Conservation (phyloP, 2,113 vertebrate species). For the Daphoenositta chrysoptera region DNA sequence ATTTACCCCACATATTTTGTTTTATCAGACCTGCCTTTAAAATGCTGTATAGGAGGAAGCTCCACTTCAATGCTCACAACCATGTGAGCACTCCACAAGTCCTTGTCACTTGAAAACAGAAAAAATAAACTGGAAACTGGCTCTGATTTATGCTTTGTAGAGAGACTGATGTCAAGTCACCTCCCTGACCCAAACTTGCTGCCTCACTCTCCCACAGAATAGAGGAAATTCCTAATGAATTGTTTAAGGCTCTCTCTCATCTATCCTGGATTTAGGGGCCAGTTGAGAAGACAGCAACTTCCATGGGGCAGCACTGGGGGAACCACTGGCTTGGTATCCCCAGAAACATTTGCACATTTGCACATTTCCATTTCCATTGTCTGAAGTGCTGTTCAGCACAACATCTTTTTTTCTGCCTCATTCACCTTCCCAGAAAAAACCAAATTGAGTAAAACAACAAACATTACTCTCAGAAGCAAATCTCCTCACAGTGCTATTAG, state of each 20-base stretch:
- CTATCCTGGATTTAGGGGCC: neutral
- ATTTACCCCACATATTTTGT: neutral
- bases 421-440: neutral
- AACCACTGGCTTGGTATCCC: neutral
- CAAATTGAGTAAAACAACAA: neutral
- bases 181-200: neutral
- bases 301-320: neutral
- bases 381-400: neutral
- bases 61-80: neutral
- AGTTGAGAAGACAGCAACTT: neutral
- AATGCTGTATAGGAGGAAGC: neutral
- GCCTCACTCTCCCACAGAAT: neutral
- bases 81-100: neutral
- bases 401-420: neutral
- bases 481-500: neutral
- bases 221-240: neutral
- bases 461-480: neutral
- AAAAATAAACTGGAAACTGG: neutral
- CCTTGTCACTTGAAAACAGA: neutral
- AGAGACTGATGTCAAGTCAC: neutral
- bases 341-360: neutral
- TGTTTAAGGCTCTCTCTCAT: neutral
- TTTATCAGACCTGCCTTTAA: neutral
- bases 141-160: neutral
- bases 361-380: neutral